Evolutionary conservation across 2,113 vertebrate genomes (phyloP).

Genomic region (Neogobius melanostomus): DNA sequence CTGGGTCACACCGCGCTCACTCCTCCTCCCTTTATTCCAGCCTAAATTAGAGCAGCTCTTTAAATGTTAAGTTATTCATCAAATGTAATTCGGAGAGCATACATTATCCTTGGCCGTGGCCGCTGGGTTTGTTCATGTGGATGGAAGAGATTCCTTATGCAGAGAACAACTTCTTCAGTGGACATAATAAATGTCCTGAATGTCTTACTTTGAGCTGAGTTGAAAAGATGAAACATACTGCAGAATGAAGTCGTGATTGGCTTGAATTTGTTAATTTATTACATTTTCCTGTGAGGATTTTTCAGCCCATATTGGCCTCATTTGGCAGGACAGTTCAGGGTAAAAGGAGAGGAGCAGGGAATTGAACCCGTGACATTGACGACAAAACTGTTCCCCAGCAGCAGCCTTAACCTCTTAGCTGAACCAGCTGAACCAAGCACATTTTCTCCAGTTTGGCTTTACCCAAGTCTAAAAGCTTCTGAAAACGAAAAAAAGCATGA

Average conservation of each 20-base stretch:
- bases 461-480: no score
- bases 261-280: not conserved
- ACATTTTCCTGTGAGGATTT: not conserved
- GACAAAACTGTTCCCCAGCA: no score
- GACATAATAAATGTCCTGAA: not conserved
- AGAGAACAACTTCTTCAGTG: conserved; percentile 1
- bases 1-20: conserved; percentile 66
- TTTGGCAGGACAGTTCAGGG: not conserved
- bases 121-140: conserved; percentile 29
- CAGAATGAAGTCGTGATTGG: not conserved
- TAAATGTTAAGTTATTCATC: conserved; percentile 80
- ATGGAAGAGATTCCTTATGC: conserved; percentile 4
- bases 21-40: conserved; percentile 44
- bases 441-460: no score
- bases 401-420: no score
- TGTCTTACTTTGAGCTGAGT: not conserved
- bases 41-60: conserved; percentile 62
- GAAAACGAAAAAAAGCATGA: no score
- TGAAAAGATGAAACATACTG: not conserved
- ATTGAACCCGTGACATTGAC: no score
- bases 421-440: no score
- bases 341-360: no score
- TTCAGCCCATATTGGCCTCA: no score
- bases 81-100: conserved; percentile 62
- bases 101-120: conserved; percentile 57